These are phyloP conservation scores for Drosophila robusta DNA, from an alignment of 2,888 invertebrate genomes.

Conservation along the genomic window DNA sequence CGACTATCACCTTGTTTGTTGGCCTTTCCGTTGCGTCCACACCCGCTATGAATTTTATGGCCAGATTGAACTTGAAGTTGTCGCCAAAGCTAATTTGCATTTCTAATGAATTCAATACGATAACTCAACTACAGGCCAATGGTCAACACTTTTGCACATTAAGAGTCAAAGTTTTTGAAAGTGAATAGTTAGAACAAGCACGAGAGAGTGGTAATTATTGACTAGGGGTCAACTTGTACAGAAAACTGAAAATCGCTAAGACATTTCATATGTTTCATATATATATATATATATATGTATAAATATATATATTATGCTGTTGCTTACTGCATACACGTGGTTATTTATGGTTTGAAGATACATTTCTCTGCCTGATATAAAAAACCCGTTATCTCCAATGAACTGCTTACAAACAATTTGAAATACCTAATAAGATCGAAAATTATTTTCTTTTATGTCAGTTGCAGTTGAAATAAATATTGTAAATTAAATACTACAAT, in stretches of 20 bases:
- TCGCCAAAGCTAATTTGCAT: constrained; percentile 66
- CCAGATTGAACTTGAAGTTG: constrained; percentile 74
- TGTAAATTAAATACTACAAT: constrained; percentile 11
- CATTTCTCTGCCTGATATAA: too few species aligned
- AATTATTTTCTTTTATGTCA: constrained; percentile 3
- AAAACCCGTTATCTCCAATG: too few species aligned
- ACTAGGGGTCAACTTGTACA: not conserved
- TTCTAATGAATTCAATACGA: constrained; percentile 61
- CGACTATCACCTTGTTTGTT: constrained; percentile 62
- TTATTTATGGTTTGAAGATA: too few species aligned
- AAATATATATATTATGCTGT: too few species aligned
- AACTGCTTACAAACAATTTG: not conserved
- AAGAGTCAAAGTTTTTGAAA: constrained; percentile 5
- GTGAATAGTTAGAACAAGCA: not conserved
- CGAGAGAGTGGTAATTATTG: not conserved
- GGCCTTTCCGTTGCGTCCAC: constrained; percentile 49
- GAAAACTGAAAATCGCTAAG: too few species aligned
- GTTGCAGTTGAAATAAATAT: constrained; percentile 11
- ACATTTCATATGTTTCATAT: too few species aligned
- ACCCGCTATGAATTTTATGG: constrained; percentile 68
- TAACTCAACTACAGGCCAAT: constrained; percentile 45
- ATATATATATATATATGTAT: too few species aligned
- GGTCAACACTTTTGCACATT: constrained; percentile 10
- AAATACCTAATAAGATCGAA: not conserved
- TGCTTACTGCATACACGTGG: too few species aligned